Conservation (phyloP, 2,797 vertebrate genomes). For the Aselliscus stoliczkanus region DNA sequence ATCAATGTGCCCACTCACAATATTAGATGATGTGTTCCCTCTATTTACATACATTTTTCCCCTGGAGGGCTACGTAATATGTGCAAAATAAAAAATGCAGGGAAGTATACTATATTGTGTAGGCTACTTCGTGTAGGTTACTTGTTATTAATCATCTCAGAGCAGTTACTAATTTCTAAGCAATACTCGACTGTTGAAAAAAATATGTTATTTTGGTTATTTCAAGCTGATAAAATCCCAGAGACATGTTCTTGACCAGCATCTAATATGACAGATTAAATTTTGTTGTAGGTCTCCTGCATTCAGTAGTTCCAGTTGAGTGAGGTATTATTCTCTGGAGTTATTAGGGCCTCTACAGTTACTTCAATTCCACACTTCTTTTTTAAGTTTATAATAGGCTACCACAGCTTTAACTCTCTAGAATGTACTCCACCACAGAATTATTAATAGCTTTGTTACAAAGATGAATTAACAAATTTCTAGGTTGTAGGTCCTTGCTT, state of each 20-base stretch:
- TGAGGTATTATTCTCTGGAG: conserved; percentile 7
- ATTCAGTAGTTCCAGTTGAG: background rate
- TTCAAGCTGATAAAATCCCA: conserved; percentile 4
- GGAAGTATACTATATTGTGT: background rate
- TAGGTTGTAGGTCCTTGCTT: background rate
- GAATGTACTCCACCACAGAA: background rate
- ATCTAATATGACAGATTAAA: conserved; percentile 35
- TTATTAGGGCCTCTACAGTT: background rate
- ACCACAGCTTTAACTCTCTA: background rate
- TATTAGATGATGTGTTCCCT: conserved; percentile 23
- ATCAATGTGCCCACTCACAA: background rate
- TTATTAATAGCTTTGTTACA: background rate
- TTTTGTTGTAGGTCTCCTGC: conserved; percentile 8
- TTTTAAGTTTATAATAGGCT: background rate
- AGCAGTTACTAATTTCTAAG: conserved; percentile 20
- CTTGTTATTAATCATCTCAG: background rate
- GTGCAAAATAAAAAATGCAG: background rate
- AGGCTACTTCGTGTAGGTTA: background rate
- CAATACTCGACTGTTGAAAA: background rate
- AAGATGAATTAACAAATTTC: conserved; percentile 2
- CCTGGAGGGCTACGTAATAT: background rate
- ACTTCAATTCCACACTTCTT: background rate
- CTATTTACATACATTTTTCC: background rate
- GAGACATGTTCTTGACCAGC: background rate
- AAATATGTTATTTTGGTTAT: conserved; percentile 15